Evolutionary conservation across 2,888 invertebrate species (phyloP).

Genomic region (Mythimna lalbum): DNA sequence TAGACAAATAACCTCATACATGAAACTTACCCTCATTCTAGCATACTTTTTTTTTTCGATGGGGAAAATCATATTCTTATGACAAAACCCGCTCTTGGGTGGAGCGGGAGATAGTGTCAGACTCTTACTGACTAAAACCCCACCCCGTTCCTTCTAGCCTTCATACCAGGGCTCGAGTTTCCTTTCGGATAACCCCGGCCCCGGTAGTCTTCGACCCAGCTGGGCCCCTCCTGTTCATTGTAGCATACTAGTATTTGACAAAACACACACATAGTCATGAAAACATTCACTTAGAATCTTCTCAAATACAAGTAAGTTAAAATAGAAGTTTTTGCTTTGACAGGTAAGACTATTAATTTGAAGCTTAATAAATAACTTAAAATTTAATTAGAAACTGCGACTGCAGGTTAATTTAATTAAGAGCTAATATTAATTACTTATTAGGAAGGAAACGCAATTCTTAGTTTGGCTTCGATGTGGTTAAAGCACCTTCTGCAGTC

Average conservation of each 20-base stretch:
- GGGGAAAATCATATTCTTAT: too few relatives aligned
- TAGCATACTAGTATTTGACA: background rate
- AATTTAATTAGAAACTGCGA: conserved; percentile 9
- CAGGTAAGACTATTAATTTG: conserved; percentile 15
- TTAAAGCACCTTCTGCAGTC: background rate
- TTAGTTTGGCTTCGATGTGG: background rate
- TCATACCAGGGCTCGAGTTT: too few relatives aligned
- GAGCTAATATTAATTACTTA: background rate
- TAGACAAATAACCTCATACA: background rate
- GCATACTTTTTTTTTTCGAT: too few relatives aligned
- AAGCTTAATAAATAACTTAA: conserved; percentile 28
- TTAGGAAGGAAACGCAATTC: background rate
- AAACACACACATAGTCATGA: background rate
- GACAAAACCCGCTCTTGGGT: too few relatives aligned
- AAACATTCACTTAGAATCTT: conserved; percentile 22
- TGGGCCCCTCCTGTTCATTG: too few relatives aligned
- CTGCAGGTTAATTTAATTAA: conserved; percentile 36
- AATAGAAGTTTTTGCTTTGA: conserved; percentile 42
- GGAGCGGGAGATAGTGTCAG: too few relatives aligned
- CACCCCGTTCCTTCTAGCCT: too few relatives aligned
- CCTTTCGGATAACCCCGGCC: too few relatives aligned
- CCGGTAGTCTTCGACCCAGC: too few relatives aligned
- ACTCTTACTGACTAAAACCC: too few relatives aligned
- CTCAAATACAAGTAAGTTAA: conserved; percentile 22
- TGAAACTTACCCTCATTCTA: background rate